A percentile compares a stretch with the other conserved stretches of the same genome.
phyloP scores from a whole-genome alignment of 2,888 invertebrate species.

The Cremastinae sp. region DNA sequence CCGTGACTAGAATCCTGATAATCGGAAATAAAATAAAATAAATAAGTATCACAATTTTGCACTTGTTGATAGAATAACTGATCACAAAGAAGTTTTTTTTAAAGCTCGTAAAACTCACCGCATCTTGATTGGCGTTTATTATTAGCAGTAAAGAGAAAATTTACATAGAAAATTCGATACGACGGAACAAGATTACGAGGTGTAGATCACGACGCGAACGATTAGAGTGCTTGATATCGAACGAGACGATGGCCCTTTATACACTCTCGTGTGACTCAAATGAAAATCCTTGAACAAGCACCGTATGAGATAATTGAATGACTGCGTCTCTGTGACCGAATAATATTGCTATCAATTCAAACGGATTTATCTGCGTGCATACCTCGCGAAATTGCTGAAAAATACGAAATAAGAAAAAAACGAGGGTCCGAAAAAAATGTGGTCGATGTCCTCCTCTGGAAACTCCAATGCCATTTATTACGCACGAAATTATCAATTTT shows the following conservation, averaged over 20 bases:
- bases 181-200: not conserved
- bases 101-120: conserved; percentile 38
- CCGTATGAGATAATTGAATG: conserved; percentile 35
- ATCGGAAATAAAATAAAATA: not conserved
- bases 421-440: conserved; percentile 8
- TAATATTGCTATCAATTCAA: conserved; percentile 25
- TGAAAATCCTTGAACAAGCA: conserved; percentile 51
- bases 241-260: conserved; percentile 46
- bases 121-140: conserved; percentile 18
- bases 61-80: not conserved
- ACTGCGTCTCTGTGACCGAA: conserved; percentile 23
- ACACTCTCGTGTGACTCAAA: conserved; percentile 31
- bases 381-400: conserved; percentile 20
- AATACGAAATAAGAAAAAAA: not conserved
- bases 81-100: not conserved
- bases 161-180: not conserved
- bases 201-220: not conserved
- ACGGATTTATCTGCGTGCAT: conserved; percentile 10
- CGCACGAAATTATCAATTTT: conserved; percentile 30
- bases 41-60: not conserved
- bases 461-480: conserved; percentile 11
- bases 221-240: conserved; percentile 42
- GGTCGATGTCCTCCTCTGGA: conserved; percentile 12
- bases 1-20: conserved; percentile 41
- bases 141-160: not conserved